Evolutionary conservation across 2,888 invertebrate species (phyloP), one percentile per base, ranked within the genome.

Genomic region (Fissipunctia ypsillon): DNA sequence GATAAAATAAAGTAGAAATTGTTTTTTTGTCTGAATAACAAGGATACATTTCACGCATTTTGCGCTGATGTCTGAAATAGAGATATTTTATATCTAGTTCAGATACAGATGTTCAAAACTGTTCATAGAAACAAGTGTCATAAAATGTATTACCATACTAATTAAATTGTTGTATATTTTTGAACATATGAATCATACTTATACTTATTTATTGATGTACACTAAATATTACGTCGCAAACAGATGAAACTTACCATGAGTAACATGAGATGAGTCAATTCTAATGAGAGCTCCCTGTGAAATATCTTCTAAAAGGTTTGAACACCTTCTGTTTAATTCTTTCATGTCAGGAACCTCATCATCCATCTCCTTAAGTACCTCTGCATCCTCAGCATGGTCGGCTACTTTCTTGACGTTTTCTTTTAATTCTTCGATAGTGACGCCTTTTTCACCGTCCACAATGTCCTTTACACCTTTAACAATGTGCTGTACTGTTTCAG

Each of bases 241-340:
- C 35, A 61, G 10, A 41, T 66, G 12, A 71, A 70, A 80, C 89
- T 90, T 89, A 96, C 96, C 96, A 72, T 96, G 95, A 14, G 96
- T 95, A 0, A 96, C 95, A 81, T 96, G 95, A 75, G 92, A 94
- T 4, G 96, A 94, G 86, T 96, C 96, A 64, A 96, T 96, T 81
- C 95, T 93, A 60, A 96, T 96, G 22, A 95, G 89, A 77, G 96
- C 95, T 69, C 96, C 96, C 80, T 96, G 96, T 60, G 96, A 96
- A 85, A 96, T 96, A 79, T 96, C 96, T 85, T 96, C 96, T 64
- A 96, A 85, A 71, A 96, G 92, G 87, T 95, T 96, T 22, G 96
- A 96, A 86, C 96, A 96, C 79, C 96, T 93, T 87, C 96, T 91
- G 79, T 96, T 96, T 56, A 96, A 86, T 88, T 96, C 96, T 81